A percentile compares a stretch with the other conserved stretches of the same genome.
phyloP scores from a whole-genome alignment of 2,113 vertebrate genomes.

The Corvus hawaiiensis region DNA sequence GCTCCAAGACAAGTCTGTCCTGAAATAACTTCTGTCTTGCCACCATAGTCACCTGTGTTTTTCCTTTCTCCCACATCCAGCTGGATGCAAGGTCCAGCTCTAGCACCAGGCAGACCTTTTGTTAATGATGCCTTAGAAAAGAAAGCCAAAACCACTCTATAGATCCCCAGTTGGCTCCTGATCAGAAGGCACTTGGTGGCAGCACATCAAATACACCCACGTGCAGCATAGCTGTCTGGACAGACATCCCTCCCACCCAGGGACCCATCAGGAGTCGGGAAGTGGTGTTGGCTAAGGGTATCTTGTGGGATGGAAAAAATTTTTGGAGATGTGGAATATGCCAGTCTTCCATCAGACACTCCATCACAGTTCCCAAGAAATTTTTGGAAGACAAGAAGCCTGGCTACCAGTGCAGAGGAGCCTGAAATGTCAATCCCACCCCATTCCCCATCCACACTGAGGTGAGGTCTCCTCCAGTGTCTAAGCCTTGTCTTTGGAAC shows the following conservation, averaged over 20 bases:
- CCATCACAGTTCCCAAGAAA: background rate
- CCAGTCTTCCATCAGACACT: background rate
- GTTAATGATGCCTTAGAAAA: conserved; percentile 24
- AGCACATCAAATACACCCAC: conserved; percentile 57
- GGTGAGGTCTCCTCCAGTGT: background rate
- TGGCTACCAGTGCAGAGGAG: background rate
- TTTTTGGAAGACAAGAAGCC: background rate
- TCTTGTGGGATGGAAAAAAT: conserved; percentile 20
- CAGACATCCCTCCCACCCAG: background rate
- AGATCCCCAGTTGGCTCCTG: conserved; percentile 36
- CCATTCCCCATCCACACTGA: background rate
- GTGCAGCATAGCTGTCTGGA: background rate
- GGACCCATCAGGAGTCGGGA: background rate
- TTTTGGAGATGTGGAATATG: background rate
- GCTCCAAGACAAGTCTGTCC: background rate
- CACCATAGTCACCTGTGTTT: background rate
- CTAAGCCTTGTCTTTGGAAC: background rate
- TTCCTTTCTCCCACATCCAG: background rate
- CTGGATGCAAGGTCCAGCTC: conserved; percentile 1
- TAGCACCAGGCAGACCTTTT: background rate
- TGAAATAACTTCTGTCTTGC: conserved; percentile 17
- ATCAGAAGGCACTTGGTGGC: conserved; percentile 46
- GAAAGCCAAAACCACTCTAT: conserved; percentile 8
- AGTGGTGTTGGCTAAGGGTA: background rate
- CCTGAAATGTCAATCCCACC: background rate